Evolutionary conservation across 1,140 invertebrate genomes (phyloP), one percentile per base, ranked within the genome.

Genomic region (Saccostrea cuccullata): DNA sequence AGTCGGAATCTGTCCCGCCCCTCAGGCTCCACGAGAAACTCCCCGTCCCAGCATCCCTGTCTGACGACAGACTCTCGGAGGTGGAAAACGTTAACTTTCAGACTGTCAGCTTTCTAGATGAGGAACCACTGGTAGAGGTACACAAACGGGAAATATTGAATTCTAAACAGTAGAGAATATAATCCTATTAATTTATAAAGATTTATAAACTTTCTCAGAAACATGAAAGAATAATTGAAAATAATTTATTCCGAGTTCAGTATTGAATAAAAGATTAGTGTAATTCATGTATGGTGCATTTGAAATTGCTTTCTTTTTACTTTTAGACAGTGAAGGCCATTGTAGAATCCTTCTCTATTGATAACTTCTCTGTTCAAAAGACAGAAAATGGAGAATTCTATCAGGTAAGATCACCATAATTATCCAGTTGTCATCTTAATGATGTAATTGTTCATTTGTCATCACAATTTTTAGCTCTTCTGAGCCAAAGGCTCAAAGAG

Each of bases 311-410:
- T 56, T 36, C 8, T 11, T 58, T 23, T 8, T 87, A 84, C 67
- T 84, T 17, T 12, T 56, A 88, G 86, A 55, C 55, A 26, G 67
- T 70, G 17, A 82, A 86, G 70, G 9, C 36, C 84, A 40, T 87
- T 23, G 36, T 87, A n/a, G 64, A 60, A n/a, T 30, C 11, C 23
- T 89, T 82, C 55, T 60, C 82, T 2, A 85, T 88, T 15, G 84
- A 87, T 13, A 90, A 90, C 40, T 55, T 87, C 9, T 60, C 70
- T 23, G 86, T 85, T 30, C 15, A 23, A 17, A 82, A 87, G 23
- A 87, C 86, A 85, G 70, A 85, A 12, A 87, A 83, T 83, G 82
- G 55, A 20, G 40, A 87, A 15, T 87, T 30, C 86, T 85, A 86
- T 67, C 86, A 87, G 73, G 88, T 87, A 77, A 55, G 26, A 23